Conservation (phyloP, 2,113 vertebrate genomes). For the Syngnathoides biaculeatus region DNA sequence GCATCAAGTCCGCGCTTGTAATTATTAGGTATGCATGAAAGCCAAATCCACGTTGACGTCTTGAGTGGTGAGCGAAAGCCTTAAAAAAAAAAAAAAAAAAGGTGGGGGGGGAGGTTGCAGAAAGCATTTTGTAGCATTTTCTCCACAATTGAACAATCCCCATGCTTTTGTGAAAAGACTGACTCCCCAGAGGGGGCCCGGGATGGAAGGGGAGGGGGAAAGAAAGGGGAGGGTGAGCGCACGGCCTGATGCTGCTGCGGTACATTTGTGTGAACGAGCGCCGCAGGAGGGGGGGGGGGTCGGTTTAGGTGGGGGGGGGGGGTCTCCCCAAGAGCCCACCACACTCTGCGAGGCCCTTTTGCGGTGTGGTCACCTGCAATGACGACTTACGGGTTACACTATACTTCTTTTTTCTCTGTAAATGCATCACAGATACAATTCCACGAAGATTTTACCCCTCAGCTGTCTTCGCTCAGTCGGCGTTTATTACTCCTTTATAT, state of each 20-base stretch:
- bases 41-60: constrained; percentile 71
- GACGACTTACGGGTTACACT: constrained; percentile 13
- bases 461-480: not conserved
- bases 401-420: not conserved
- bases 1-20: constrained; percentile 50
- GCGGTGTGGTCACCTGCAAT: constrained; percentile 53
- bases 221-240: constrained; percentile 44
- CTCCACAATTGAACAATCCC: constrained; percentile 73
- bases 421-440: not conserved
- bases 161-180: constrained; percentile 54
- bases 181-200: constrained; percentile 57
- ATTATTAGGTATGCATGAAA: constrained; percentile 73
- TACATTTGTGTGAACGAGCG: constrained; percentile 45
- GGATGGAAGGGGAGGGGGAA: constrained; percentile 34
- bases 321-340: too few relatives aligned
- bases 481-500: not conserved
- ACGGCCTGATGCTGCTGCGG: constrained; percentile 57
- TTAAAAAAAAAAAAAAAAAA: constrained; percentile 38
- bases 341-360: constrained; percentile 52
- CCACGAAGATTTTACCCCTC: not conserved
- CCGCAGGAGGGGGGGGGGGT: too few relatives aligned
- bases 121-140: constrained; percentile 74
- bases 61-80: constrained; percentile 61
- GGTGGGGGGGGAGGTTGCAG: constrained; percentile 30
- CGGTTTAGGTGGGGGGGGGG: too few relatives aligned